These are phyloP conservation scores for Manis javanica DNA, from an alignment of 2,797 vertebrate species.

Conservation along the genomic window DNA sequence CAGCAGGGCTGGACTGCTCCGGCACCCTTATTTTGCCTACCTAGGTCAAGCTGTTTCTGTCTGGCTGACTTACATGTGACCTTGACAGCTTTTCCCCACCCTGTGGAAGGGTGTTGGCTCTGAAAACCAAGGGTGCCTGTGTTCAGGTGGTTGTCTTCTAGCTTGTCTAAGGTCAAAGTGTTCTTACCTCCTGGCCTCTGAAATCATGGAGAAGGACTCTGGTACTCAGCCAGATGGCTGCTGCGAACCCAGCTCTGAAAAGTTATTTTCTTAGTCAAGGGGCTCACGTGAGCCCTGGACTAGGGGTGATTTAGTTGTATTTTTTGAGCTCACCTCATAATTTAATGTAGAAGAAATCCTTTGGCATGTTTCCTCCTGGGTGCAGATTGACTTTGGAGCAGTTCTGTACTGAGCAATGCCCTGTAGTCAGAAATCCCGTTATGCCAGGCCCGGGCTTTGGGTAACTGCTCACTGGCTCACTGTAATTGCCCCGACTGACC, in stretches of 20 bases:
- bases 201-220: background rate
- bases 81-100: background rate
- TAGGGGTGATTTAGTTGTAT: conserved; percentile 38
- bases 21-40: background rate
- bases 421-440: background rate
- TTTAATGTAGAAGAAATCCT: conserved; percentile 46
- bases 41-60: background rate
- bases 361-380: conserved; percentile 37
- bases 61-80: background rate
- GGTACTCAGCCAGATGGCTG: conserved; percentile 25
- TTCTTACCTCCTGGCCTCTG: background rate
- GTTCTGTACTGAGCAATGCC: background rate
- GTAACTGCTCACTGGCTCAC: background rate
- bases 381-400: background rate
- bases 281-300: conserved; percentile 22
- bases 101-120: background rate
- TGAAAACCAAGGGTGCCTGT: background rate
- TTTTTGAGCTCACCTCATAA: conserved; percentile 62
- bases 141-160: background rate
- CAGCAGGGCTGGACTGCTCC: accelerated
- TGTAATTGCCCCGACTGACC: background rate
- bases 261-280: conserved; percentile 58
- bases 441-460: background rate
- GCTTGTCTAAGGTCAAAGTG: background rate
- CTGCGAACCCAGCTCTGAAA: conserved; percentile 29